Conservation (phyloP, 2,113 vertebrate genomes). For the Varanus salvator region DNA sequence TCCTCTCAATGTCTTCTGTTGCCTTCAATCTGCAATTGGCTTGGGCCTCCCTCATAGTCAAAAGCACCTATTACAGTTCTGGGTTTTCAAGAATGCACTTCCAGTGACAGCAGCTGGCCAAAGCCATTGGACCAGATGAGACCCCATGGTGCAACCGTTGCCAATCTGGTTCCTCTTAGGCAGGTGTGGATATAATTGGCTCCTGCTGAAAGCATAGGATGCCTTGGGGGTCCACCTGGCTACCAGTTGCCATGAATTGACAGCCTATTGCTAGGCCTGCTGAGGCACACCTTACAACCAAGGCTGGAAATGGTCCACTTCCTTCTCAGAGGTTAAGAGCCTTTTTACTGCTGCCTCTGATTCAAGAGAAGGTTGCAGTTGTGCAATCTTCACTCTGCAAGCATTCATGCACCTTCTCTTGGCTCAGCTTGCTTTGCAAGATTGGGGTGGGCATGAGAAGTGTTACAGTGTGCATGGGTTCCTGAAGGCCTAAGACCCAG, state of each 20-base stretch:
- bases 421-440: too few species aligned
- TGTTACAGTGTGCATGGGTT: too few species aligned
- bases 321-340: neutral
- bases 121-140: neutral
- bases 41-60: neutral
- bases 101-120: neutral
- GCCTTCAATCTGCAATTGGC: neutral
- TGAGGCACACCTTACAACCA: neutral
- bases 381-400: too few species aligned
- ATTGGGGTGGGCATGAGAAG: too few species aligned
- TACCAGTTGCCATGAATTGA: neutral
- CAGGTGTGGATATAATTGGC: neutral
- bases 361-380: too few species aligned
- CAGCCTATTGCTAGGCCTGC: neutral
- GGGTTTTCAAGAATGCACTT: neutral
- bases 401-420: too few species aligned
- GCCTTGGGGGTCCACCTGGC: neutral
- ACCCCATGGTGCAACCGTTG: neutral
- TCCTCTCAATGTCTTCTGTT: neutral
- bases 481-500: too few species aligned
- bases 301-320: neutral
- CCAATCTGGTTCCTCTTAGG: neutral
- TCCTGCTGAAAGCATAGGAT: neutral
- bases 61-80: fast-evolving
- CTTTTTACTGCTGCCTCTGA: too few species aligned